Conservation (phyloP, 2,797 vertebrate genomes). For the Artibeus lituratus region DNA sequence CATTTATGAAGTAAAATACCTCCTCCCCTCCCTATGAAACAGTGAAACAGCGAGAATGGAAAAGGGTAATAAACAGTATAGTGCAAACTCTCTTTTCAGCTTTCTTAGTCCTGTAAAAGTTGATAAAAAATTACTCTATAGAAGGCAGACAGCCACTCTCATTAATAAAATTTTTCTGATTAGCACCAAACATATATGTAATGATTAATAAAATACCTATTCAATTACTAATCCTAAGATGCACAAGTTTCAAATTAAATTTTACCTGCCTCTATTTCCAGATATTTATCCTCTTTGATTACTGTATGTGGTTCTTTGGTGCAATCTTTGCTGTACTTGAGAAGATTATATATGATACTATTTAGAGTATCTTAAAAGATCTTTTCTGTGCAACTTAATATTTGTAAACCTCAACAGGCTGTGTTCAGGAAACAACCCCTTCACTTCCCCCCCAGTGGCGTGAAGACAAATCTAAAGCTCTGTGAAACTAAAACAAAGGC, state of each 20-base stretch:
- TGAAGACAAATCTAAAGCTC: slow-evolving; percentile 26
- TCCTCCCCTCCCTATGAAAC: neutral
- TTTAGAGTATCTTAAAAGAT: neutral
- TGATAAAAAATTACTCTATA: neutral
- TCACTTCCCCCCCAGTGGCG: neutral
- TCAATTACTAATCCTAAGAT: neutral
- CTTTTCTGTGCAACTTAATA: neutral
- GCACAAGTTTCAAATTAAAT: slow-evolving; percentile 40
- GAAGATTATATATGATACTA: neutral
- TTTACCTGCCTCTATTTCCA: slow-evolving; percentile 10
- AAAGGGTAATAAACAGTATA: neutral
- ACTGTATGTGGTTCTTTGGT: neutral
- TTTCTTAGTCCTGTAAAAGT: slow-evolving; percentile 6
- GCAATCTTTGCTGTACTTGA: neutral
- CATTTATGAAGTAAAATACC: neutral
- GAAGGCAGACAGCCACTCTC: neutral
- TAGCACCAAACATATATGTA: neutral
- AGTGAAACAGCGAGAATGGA: neutral
- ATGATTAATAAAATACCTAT: slow-evolving; percentile 12
- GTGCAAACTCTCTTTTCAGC: neutral
- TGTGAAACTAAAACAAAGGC: slow-evolving; percentile 29
- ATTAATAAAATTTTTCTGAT: slow-evolving; percentile 42
- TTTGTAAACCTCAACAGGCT: neutral
- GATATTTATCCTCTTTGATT: neutral
- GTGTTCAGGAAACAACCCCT: neutral